Percentiles rank a stretch among this genome's conserved stretches.
Conservation (phyloP, 2,113 vertebrate species). For the Stegostoma tigrinum region DNA sequence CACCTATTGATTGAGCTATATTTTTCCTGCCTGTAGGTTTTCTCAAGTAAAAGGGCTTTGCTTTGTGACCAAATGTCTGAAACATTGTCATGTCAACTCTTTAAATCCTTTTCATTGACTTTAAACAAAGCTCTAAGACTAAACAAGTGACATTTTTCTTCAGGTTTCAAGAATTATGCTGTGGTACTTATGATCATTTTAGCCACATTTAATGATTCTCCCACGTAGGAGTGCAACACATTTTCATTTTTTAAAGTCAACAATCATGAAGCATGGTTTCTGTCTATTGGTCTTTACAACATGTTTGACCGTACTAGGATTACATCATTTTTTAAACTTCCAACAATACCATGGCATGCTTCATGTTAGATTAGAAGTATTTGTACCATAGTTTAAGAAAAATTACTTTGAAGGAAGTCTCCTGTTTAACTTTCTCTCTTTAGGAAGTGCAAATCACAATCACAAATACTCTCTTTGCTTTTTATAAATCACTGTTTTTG, state of each 20-base stretch:
- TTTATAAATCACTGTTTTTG: not conserved
- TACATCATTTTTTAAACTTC: not conserved
- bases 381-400: not conserved
- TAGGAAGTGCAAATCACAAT: not conserved
- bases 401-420: not conserved
- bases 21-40: slow-evolving; percentile 29
- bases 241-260: not conserved
- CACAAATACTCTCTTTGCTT: not conserved
- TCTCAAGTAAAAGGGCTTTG: not conserved
- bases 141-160: not conserved
- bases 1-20: slow-evolving; percentile 32
- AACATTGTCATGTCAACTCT: slow-evolving; percentile 12
- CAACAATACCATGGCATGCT: not conserved
- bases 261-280: not conserved
- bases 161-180: not conserved
- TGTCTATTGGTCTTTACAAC: not conserved
- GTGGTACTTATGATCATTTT: not conserved
- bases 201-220: not conserved
- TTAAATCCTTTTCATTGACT: not conserved
- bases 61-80: slow-evolving; percentile 25
- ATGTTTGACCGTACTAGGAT: not conserved
- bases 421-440: not conserved
- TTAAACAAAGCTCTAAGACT: not conserved
- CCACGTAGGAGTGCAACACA: not conserved
- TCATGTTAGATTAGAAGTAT: not conserved